phyloP scores from a whole-genome alignment of 2,113 vertebrate species.

The Peromyscus maniculatus region DNA sequence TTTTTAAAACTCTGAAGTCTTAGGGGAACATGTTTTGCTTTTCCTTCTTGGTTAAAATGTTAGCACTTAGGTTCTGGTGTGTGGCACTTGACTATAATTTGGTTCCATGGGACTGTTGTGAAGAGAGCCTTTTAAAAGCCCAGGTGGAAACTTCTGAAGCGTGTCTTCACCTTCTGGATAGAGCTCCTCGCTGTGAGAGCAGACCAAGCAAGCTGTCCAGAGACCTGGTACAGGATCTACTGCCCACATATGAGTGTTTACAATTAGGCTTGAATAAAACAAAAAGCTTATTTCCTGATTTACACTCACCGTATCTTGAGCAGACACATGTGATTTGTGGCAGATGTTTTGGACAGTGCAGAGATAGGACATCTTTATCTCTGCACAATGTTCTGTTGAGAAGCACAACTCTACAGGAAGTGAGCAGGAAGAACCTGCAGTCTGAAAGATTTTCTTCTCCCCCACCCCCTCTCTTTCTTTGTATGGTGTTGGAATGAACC shows the following conservation, averaged over 20 bases:
- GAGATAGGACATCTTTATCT: background rate
- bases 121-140: background rate
- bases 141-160: background rate
- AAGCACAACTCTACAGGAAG: background rate
- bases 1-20: background rate
- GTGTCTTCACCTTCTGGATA: background rate
- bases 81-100: background rate
- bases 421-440: background rate
- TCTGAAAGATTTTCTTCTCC: background rate
- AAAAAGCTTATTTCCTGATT: background rate
- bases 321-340: background rate
- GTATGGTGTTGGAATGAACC: background rate
- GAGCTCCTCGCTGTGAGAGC: background rate
- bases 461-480: too few relatives aligned
- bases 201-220: background rate
- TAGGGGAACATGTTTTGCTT: background rate
- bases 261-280: background rate
- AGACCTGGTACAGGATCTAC: background rate
- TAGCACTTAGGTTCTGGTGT: background rate
- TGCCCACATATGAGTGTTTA: background rate
- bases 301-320: background rate
- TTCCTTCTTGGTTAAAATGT: conserved; percentile 7
- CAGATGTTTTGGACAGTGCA: background rate
- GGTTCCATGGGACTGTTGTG: background rate
- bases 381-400: background rate